These are phyloP conservation scores for Lamprologus tigripictilis DNA, from an alignment of 2,113 vertebrate genomes.

Conservation along the genomic window DNA sequence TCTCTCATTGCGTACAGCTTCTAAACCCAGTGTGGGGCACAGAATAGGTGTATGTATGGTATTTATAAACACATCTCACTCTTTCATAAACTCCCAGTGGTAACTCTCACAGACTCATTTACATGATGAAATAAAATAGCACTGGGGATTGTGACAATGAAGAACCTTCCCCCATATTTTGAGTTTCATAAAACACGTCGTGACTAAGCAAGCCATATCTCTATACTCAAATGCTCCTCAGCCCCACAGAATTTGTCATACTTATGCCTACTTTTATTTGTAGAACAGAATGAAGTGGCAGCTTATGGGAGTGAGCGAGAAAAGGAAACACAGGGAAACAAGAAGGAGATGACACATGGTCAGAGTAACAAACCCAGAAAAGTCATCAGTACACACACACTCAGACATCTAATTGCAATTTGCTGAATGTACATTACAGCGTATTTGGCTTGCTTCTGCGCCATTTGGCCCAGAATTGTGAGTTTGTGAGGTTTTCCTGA, in stretches of 20 bases:
- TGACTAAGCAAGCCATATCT: neutral
- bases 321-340: neutral
- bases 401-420: neutral
- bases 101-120: conserved; percentile 45
- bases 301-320: neutral
- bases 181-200: conserved; percentile 36
- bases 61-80: conserved; percentile 12
- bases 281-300: neutral
- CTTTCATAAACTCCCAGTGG: conserved; percentile 35
- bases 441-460: neutral
- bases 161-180: conserved; percentile 50
- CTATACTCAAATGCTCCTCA: neutral
- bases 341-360: neutral
- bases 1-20: neutral
- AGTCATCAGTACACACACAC: neutral
- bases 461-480: neutral
- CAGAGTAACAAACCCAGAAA: neutral
- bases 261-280: neutral
- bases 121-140: conserved; percentile 56
- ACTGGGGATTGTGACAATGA: conserved; percentile 47
- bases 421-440: neutral
- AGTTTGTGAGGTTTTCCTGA: neutral
- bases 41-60: neutral
- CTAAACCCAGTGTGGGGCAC: neutral
- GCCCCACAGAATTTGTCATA: neutral